Base-by-base conservation (phyloP, 2,797 vertebrate species). In the Enteromius afrohamiltoni region DNA sequence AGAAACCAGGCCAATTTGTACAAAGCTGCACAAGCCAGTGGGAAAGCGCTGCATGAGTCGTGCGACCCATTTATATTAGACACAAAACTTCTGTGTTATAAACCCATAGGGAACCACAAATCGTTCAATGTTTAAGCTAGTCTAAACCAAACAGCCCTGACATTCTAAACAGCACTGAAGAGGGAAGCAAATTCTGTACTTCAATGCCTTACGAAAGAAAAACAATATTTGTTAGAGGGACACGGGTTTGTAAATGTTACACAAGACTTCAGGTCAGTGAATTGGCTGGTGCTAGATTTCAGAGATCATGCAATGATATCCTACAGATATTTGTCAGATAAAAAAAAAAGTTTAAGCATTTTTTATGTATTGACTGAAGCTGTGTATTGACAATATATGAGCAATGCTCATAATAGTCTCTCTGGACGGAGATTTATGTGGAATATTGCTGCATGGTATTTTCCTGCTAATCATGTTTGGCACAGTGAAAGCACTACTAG, bases 1-100 rank as follows among this genome's bases (percentile, higher is more conserved):
- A 67, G 47, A 79, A 79, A 68, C 42, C 77, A 65, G 77, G 77
- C 77, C 77, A 79, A 79, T 65, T 67, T 65, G 76, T 31, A 49
- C 77, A 79, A 79, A 79, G 77, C 77, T 65, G 37, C 55, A 64
- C 23, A 77, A 79, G 51, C 45, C 77, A 65, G 60, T 67, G 45
- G 77, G 77, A 67, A 79, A 65, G 23, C 60, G 19, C 77, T 67
- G 60, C 42, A 34, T 13, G 77, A 79, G 62, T 67, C 1, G 11
- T 47, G 23, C 42, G 29, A 79, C 77, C 60, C 62, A 49, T 67
- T 79, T 65, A 65, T 67, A 79, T 79, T 79, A 31, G 42, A 79
- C 4, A 60, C 34, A 77, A 58, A 58, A 62, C 45, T 60, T 42
- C 45, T 10, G 55, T 26, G 55, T 64, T 77, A 60, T 47, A 45